These are phyloP conservation scores for Luffia ferchaultella DNA, from an alignment of 2,888 invertebrate species.

Conservation along the genomic window DNA sequence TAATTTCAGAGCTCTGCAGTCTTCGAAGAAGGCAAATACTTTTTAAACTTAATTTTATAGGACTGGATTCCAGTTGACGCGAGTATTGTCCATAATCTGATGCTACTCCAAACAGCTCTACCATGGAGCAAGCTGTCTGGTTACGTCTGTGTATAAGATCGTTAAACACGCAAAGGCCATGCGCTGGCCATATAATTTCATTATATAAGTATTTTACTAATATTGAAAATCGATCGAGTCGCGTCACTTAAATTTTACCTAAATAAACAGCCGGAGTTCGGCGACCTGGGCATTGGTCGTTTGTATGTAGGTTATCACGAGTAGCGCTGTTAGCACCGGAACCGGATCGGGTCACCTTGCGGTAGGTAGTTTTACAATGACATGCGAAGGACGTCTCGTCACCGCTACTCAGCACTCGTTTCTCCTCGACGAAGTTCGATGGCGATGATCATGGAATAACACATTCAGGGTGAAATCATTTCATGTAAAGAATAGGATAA, in stretches of 20 bases:
- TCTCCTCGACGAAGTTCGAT: constrained; percentile 38
- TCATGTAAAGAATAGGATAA: constrained; percentile 33
- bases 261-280: neutral
- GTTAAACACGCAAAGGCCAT: too few relatives aligned
- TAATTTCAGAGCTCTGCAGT: too few relatives aligned
- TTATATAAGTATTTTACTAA: too few relatives aligned
- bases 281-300: neutral
- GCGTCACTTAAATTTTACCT: neutral
- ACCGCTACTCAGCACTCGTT: constrained; percentile 31
- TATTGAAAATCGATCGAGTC: too few relatives aligned
- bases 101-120: too few relatives aligned
- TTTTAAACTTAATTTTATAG: too few relatives aligned
- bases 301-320: neutral
- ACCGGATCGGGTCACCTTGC: neutral
- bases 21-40: too few relatives aligned
- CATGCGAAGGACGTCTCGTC: constrained; percentile 18
- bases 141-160: too few relatives aligned
- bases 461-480: constrained; percentile 56
- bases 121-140: too few relatives aligned
- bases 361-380: neutral
- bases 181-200: too few relatives aligned
- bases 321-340: neutral
- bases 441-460: constrained; percentile 61
- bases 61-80: too few relatives aligned
- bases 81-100: too few relatives aligned